Evolutionary conservation across 2,888 invertebrate genomes (phyloP).

Genomic region (Nebria salina): DNA sequence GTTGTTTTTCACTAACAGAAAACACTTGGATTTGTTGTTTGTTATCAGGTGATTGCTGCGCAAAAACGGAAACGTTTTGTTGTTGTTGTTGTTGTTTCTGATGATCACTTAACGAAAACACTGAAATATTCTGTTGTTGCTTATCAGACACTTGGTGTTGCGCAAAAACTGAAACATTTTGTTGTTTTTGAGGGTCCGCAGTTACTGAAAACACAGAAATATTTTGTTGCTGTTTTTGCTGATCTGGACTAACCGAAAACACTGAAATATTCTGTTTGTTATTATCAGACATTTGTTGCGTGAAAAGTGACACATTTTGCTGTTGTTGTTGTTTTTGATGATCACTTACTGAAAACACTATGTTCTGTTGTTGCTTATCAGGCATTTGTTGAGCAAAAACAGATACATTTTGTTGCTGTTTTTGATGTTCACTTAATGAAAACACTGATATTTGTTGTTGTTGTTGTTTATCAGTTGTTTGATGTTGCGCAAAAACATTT

Average conservation of each 20-base stretch:
- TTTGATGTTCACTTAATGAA: neutral
- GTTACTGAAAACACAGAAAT: slow-evolving; percentile 8
- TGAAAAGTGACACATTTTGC: slow-evolving; percentile 17
- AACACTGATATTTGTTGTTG: slow-evolving; percentile 2
- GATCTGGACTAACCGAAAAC: neutral
- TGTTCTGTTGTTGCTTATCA: neutral
- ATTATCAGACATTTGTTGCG: neutral
- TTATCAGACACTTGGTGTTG: slow-evolving; percentile 2
- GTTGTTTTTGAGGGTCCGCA: neutral
- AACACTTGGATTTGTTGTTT: slow-evolving; percentile 12
- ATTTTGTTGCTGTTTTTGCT: slow-evolving; percentile 7
- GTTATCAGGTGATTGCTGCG: neutral
- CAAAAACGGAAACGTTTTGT: slow-evolving; percentile 7
- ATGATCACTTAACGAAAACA: neutral
- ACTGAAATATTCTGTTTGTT: slow-evolving; percentile 2
- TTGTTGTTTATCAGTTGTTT: neutral
- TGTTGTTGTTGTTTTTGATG: slow-evolving; percentile 1
- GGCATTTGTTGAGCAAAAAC: slow-evolving; percentile 2
- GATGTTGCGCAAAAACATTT: slow-evolving; percentile 7
- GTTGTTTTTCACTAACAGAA: neutral
- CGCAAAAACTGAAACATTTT: neutral
- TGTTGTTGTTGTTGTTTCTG: neutral
- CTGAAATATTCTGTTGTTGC: slow-evolving; percentile 5
- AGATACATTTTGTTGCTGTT: slow-evolving; percentile 11
- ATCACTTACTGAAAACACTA: neutral